A percentile compares a stretch with the other conserved stretches of the same genome.
Evolutionary conservation across 2,113 vertebrate species (phyloP).

Genomic region (Bubo blakistoni): DNA sequence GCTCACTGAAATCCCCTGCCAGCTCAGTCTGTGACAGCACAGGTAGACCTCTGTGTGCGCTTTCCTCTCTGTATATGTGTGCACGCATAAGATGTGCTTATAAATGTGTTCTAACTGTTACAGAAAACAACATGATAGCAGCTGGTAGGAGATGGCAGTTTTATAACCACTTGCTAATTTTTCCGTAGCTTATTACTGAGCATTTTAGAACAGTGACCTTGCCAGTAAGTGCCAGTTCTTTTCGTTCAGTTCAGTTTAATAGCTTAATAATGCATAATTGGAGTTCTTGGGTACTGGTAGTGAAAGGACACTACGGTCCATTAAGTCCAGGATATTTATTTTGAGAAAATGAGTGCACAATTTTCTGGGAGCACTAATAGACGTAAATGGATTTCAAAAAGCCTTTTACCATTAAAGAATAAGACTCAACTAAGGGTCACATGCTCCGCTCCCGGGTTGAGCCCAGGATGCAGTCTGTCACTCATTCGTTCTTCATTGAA

Average conservation of each 20-base stretch:
- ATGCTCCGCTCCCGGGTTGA: not conserved
- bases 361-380: slow-evolving; percentile 32
- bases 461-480: not conserved
- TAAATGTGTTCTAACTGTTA: not conserved
- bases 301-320: slow-evolving; percentile 36
- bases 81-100: not conserved
- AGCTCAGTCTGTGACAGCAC: not conserved
- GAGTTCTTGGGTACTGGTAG: slow-evolving; percentile 9
- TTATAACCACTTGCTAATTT: not conserved
- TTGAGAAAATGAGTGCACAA: slow-evolving; percentile 15
- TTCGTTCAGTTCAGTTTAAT: slow-evolving; percentile 28
- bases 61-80: not conserved
- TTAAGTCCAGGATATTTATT: slow-evolving; percentile 50
- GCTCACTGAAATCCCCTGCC: not conserved
- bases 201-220: slow-evolving; percentile 9
- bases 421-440: not conserved
- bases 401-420: slow-evolving; percentile 12
- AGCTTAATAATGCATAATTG: slow-evolving; percentile 51
- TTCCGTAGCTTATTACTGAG: not conserved
- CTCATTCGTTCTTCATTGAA: not conserved
- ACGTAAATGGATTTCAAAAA: slow-evolving; percentile 33
- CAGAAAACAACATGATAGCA: not conserved
- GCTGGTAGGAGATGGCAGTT: not conserved
- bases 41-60: rapidly evolving
- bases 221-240: slow-evolving; percentile 31